Conservation (phyloP, 2,113 vertebrate species). For the Isichthys henryi region DNA sequence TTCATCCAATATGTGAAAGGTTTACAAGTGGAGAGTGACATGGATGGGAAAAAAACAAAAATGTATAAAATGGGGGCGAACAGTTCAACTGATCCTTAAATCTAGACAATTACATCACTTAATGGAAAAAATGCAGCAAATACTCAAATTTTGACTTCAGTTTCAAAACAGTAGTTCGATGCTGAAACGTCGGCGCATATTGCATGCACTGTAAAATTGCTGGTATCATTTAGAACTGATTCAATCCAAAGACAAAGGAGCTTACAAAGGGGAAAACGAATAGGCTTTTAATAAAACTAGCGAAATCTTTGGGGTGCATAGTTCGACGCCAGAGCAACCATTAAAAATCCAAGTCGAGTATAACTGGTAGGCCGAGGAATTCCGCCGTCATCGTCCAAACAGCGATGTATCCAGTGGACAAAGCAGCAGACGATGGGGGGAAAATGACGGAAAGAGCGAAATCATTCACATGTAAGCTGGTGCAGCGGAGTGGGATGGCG, state of each 20-base stretch:
- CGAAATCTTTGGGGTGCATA: conserved; percentile 9
- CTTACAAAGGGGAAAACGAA: neutral
- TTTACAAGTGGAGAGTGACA: conserved; percentile 22
- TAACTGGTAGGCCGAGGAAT: neutral
- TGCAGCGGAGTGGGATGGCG: neutral
- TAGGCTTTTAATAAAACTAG: neutral
- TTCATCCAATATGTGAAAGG: conserved; percentile 20
- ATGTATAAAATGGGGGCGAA: conserved; percentile 51
- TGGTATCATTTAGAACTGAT: conserved; percentile 12
- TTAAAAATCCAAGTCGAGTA: neutral
- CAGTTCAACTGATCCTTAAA: conserved; percentile 57
- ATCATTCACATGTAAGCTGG: neutral
- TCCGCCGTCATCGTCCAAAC: neutral
- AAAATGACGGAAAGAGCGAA: neutral
- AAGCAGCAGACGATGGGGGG: neutral
- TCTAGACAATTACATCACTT: neutral
- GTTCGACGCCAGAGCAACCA: neutral
- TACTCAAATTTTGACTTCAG: conserved; percentile 5
- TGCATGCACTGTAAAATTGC: conserved; percentile 7
- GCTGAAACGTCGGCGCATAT: neutral
- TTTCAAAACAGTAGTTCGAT: conserved; percentile 10
- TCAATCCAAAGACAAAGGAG: neutral
- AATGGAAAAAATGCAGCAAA: neutral
- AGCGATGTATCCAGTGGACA: neutral
- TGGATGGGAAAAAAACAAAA: neutral